Base-by-base conservation (phyloP, 1,140 invertebrate genomes). In the Penaeus indicus region DNA sequence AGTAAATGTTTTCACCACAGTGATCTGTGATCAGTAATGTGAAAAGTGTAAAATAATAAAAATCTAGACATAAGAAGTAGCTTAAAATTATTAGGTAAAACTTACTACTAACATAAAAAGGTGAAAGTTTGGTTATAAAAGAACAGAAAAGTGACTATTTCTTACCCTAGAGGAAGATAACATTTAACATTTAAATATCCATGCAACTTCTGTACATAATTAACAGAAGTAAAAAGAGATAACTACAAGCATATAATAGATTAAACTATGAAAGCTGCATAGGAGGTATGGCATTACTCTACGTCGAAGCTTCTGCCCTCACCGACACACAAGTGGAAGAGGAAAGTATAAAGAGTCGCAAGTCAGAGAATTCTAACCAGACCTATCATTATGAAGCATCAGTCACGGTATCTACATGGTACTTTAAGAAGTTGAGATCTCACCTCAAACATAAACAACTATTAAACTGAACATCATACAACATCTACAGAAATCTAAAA, bases 171-270 rank as follows among this genome's bases (percentile, higher is more conserved):
- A 63, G 64, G 72, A 86, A 86, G 79, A 72, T 54, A 86, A 54
- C 54, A 54, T 54, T 54, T 54, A 54, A 54, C 42, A 80, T 79
- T 64, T 79, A 86, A 32, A 42, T 64, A 86, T 42, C 67, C 67
- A 79, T 80, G 67, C 62, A 80, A 67, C 79, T 38, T 78, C 79
- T 86, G 85, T 78, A 86, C n/a, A 86, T 47, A 16, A 67, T 22
- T 11, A 84, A 69, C n/a, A 47, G 64, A 19, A 84, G 72, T 32
- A 25, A 84, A 72, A 69, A n/a, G 64, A 42, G 54, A 54, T 67
- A 69, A 84, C 64, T 67, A 67, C 62, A 72, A 62, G 63, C 82
- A 84, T 21, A 84, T 42, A 54, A 84, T 64, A 84, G 54, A 67
- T 38, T 42, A 67, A n/a, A 38, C 22, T 25, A 84, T 10, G 11